Percentiles rank a stretch among this genome's conserved stretches.
phyloP scores from a whole-genome alignment of 2,113 vertebrate species.

The Gorilla gorilla region DNA sequence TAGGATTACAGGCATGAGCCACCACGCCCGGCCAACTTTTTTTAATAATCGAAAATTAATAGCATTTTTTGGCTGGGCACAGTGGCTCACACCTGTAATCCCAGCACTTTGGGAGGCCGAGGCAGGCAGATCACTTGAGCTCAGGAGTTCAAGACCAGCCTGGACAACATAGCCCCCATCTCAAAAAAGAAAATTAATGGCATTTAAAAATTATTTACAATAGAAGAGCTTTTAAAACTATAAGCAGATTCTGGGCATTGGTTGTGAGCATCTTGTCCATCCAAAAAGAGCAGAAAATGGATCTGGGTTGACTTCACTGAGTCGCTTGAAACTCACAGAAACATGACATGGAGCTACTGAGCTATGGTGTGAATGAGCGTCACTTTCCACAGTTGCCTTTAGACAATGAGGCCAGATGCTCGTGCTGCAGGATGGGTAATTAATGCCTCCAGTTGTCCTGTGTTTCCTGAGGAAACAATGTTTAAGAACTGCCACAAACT shows the following conservation, averaged over 20 bases:
- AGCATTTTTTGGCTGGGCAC: too few relatives aligned
- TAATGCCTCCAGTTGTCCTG: constrained; percentile 67
- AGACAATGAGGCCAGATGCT: constrained; percentile 62
- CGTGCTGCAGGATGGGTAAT: constrained; percentile 20
- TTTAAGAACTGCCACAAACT: constrained; percentile 38
- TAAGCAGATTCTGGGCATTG: background rate
- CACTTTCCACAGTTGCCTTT: constrained; percentile 40
- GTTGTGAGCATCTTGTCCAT: background rate
- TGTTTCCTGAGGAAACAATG: constrained; percentile 47
- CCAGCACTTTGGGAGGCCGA: too few relatives aligned
- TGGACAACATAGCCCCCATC: too few relatives aligned
- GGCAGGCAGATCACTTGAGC: too few relatives aligned
- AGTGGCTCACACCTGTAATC: too few relatives aligned
- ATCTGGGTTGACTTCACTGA: background rate
- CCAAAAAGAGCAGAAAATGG: background rate
- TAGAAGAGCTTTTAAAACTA: background rate
- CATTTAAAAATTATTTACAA: background rate
- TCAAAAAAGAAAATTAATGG: background rate
- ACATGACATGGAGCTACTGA: constrained; percentile 44
- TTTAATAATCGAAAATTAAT: too few relatives aligned
- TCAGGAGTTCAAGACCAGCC: too few relatives aligned
- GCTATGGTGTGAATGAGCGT: constrained; percentile 53
- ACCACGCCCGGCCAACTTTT: too few relatives aligned
- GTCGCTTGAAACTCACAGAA: constrained; percentile 23
- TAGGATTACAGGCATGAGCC: too few relatives aligned